A percentile compares a stretch with the other conserved stretches of the same genome.
Conservation (phyloP, 2,888 invertebrate species). For the Penaeus monodon region DNA sequence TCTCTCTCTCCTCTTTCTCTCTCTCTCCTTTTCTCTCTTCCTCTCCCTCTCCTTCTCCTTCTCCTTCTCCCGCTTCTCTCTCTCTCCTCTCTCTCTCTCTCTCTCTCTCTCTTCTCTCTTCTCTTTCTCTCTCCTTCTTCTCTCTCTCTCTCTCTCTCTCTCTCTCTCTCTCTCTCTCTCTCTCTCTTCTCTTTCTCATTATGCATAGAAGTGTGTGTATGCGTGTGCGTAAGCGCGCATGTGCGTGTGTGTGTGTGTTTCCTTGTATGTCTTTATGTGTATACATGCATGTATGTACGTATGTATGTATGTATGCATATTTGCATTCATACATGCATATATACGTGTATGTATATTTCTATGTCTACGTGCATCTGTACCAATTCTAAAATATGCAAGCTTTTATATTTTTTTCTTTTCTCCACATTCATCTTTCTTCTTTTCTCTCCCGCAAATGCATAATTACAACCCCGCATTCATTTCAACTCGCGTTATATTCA, state of each 20-base stretch:
- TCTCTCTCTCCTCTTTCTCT: background rate
- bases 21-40: background rate
- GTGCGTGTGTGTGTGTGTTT: constrained; percentile 20
- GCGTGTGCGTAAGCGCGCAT: background rate
- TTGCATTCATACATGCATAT: background rate
- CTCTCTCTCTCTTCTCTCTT: constrained; percentile 24
- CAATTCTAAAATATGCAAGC: too few relatives aligned
- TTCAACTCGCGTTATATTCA: too few relatives aligned
- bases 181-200: background rate
- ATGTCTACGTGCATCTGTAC: too few relatives aligned
- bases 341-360: background rate
- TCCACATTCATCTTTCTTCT: too few relatives aligned
- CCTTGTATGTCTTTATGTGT: constrained; percentile 1
- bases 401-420: too few relatives aligned
- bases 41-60: background rate
- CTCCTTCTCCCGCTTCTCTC: background rate
- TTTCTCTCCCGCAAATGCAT: too few relatives aligned
- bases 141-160: background rate
- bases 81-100: background rate
- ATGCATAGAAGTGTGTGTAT: background rate
- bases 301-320: background rate
- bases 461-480: too few relatives aligned
- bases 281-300: background rate
- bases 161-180: background rate
- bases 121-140: background rate